Base-by-base conservation (phyloP, 1,140 invertebrate genomes). In the Calliopsis andreniformis region DNA sequence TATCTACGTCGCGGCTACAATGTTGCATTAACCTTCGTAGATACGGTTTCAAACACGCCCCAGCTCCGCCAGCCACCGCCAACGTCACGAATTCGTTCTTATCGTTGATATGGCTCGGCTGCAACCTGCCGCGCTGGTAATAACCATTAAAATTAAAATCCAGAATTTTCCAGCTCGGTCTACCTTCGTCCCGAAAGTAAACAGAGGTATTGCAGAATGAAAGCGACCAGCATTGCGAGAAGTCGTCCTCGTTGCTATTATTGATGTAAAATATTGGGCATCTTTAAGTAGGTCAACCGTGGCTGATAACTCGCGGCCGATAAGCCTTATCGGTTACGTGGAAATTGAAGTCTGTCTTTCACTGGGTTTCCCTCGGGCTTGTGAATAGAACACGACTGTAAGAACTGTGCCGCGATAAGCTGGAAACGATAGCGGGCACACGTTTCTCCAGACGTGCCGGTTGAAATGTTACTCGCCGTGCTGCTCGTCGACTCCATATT, bases 371-470 rank as follows among this genome's bases (percentile, higher is more conserved):
- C 59, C 25, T 18, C 14, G 20, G 28, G 30, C 28, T 45, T 6
- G 42, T n/a, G 68, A 70, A 70, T 61, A 47, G 39, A 25, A 45
- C 55, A 39, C 4, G 32, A 16, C 49, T 39, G 70, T 72, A 72
- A 72, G 69, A 63, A 72, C 69, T 39, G 69, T 72, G 45, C 28
- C 59, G 56, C 59, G 69, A 72, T 72, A 72, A 72, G 58, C 23
- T 39, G 12, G 3, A 4, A 32, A 63, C 59, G 69, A 72, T 63
- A 63, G 8, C 45, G 23, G 10, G 35, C n/a, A 7, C 25, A 28
- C 56, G 56, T 59, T 49, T 30, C 56, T 3, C 23, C 68, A 25
- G 56, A 20, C 18, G n/a, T 18, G 14, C 14, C 23, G 51, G 10
- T 28, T 35, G 35, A 7, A 32, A n/a, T 18, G 6, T 18, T 10